These are phyloP conservation scores for Philaenus spumarius DNA, from an alignment of 1,140 invertebrate genomes.

Conservation along the genomic window DNA sequence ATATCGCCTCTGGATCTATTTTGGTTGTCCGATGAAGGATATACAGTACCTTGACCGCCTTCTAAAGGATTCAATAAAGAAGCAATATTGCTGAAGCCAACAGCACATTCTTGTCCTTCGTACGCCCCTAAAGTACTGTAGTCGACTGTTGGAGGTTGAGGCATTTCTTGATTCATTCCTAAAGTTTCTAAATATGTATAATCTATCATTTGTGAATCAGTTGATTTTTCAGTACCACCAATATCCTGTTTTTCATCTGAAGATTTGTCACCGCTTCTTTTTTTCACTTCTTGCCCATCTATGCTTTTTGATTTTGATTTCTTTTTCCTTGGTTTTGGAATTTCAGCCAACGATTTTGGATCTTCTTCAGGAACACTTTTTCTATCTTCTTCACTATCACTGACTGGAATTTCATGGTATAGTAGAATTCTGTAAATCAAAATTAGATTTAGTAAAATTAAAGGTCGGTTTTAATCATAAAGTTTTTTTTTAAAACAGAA, in stretches of 20 bases:
- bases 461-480: too few relatives aligned
- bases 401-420: constrained; percentile 59
- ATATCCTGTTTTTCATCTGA: constrained; percentile 37
- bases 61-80: constrained; percentile 16
- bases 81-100: constrained; percentile 21
- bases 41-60: constrained; percentile 6
- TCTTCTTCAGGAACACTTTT: neutral
- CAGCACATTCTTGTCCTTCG: neutral
- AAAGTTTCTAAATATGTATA: constrained; percentile 21
- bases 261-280: constrained; percentile 44
- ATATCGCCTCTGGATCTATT: constrained; percentile 1
- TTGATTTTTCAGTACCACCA: neutral
- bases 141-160: neutral
- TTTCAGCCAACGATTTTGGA: neutral
- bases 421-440: constrained; percentile 52
- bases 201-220: constrained; percentile 20
- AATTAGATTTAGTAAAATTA: neutral
- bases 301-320: constrained; percentile 40
- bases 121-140: neutral
- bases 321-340: constrained; percentile 38
- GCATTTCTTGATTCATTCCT: neutral
- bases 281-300: constrained; percentile 40
- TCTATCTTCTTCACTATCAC: constrained; percentile 50
- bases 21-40: too few relatives aligned
- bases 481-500: too few relatives aligned